Percentiles rank a stretch among this genome's conserved stretches.
Conservation (phyloP, 2,797 vertebrate genomes). For the Sebastiscus tertius region DNA sequence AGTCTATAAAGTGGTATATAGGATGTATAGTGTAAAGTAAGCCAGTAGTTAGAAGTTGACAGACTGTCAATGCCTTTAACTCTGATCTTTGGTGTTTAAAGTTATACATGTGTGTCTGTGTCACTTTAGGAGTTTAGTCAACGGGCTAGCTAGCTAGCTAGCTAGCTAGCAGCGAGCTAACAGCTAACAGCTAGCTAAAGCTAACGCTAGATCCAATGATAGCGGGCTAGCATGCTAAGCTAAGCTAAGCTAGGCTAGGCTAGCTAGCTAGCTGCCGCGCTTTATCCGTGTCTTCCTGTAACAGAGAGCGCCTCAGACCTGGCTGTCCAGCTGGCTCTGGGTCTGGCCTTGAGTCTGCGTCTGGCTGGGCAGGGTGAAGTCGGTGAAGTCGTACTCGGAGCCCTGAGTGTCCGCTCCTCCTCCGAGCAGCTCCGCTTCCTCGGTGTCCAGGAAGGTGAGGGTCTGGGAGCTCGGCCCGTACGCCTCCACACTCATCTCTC, state of each 20-base stretch:
- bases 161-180: neutral
- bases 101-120: too few relatives aligned
- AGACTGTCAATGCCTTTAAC: too few relatives aligned
- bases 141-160: neutral
- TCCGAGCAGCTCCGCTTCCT: conserved; percentile 93
- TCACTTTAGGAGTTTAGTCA: neutral
- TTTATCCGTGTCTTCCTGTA: conserved; percentile 76
- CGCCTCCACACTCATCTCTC: conserved; percentile 93
- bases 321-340: conserved; percentile 88
- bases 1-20: too few relatives aligned
- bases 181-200: conserved; percentile 34
- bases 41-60: too few relatives aligned
- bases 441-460: conserved; percentile 96
- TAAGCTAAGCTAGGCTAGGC: neutral
- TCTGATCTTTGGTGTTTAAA: too few relatives aligned
- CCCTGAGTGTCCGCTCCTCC: conserved; percentile 90
- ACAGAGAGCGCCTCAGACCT: conserved; percentile 76
- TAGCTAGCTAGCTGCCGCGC: conserved; percentile 42
- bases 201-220: conserved; percentile 45
- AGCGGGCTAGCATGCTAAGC: conserved; percentile 49
- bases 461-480: conserved; percentile 98
- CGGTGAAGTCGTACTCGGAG: conserved; percentile 96
- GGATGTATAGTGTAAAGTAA: too few relatives aligned
- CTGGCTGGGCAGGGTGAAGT: conserved; percentile 95
- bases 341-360: conserved; percentile 92